Base-by-base conservation (phyloP, 2,113 vertebrate genomes). In the Dasyprocta punctata region DNA sequence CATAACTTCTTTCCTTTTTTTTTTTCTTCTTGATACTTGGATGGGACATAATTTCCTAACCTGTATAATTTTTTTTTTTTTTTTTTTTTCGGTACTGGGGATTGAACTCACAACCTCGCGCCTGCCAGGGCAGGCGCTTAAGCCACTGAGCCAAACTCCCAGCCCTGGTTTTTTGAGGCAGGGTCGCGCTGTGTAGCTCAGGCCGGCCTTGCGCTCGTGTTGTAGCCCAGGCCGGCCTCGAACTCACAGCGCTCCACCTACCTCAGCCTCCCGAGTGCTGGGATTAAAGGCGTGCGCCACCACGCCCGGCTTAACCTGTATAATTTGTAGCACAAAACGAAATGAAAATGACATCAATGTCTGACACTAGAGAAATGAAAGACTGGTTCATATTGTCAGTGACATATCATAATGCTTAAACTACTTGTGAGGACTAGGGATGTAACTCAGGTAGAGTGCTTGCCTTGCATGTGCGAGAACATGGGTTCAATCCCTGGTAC, bases 21-120 rank as follows among this genome's bases (percentile, higher is more conserved):
- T 54, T 56, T 56, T 38, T 8, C 69, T 24, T 20, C 20, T 73
- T 24, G 33, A n/a, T 77, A 47, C 22, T 77, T 77, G 73, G 0
- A 5, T 86, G 58, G 30, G 33, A 19, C 33, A 49, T 87, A 88
- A 52, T 91, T 84, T 92, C 78, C 88, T 91, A 88, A 69, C 7
- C 60, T 89, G 19, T 89, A 52, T 91, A 52, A 88, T 93, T 93
- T 92, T n/a, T n/a, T n/a, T n/a, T n/a, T n/a, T n/a, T n/a, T n/a
- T n/a, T n/a, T n/a, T n/a, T n/a, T n/a, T n/a, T n/a, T n/a, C n/a
- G n/a, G n/a, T n/a, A n/a, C n/a, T n/a, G n/a, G n/a, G n/a, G n/a
- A n/a, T n/a, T n/a, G n/a, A n/a, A n/a, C n/a, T n/a, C n/a, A n/a
- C n/a, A n/a, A n/a, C n/a, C n/a, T n/a, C n/a, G n/a, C n/a, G n/a